A percentile compares a stretch with the other conserved stretches of the same genome.
Conservation (phyloP, 2,888 invertebrate species). For the Caenorhabditis imperialis region DNA sequence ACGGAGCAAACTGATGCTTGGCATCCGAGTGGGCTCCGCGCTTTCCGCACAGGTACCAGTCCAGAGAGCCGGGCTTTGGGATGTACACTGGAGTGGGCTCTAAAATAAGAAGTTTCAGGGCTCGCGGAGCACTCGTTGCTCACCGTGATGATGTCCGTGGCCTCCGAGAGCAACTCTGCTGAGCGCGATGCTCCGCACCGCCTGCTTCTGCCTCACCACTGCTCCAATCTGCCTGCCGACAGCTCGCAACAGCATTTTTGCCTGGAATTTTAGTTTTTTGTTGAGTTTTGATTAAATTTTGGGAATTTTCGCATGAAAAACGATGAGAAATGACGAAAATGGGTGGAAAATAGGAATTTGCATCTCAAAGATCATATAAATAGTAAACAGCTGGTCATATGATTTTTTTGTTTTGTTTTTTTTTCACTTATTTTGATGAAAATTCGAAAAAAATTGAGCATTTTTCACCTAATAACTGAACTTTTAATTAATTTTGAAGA, state of each 20-base stretch:
- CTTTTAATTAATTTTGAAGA: no score
- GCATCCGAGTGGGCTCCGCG: slow-evolving; percentile 11
- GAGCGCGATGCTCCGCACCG: slow-evolving; percentile 38
- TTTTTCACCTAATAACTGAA: no score
- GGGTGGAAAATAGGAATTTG: background rate
- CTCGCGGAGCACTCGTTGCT: no score
- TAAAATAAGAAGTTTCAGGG: slow-evolving; percentile 39
- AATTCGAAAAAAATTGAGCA: no score
- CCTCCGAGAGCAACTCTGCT: slow-evolving; percentile 49
- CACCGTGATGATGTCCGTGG: slow-evolving; percentile 56
- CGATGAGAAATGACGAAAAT: background rate
- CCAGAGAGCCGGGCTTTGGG: slow-evolving; percentile 57
- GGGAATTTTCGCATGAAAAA: no score
- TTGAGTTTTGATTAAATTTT: no score
- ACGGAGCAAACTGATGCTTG: slow-evolving; percentile 37
- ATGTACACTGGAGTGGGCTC: slow-evolving; percentile 57
- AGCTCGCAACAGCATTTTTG: slow-evolving; percentile 46
- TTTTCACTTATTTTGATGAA: no score
- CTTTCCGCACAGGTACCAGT: slow-evolving; percentile 37
- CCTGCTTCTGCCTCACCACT: slow-evolving; percentile 20
- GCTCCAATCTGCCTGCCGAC: slow-evolving; percentile 42
- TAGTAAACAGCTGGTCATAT: no score
- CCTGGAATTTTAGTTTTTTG: slow-evolving; percentile 8
- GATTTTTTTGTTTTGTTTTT: no score
- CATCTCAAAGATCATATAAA: no score